phyloP scores from a whole-genome alignment of 1,140 invertebrate genomes.

The Zaprionus davidi region DNA sequence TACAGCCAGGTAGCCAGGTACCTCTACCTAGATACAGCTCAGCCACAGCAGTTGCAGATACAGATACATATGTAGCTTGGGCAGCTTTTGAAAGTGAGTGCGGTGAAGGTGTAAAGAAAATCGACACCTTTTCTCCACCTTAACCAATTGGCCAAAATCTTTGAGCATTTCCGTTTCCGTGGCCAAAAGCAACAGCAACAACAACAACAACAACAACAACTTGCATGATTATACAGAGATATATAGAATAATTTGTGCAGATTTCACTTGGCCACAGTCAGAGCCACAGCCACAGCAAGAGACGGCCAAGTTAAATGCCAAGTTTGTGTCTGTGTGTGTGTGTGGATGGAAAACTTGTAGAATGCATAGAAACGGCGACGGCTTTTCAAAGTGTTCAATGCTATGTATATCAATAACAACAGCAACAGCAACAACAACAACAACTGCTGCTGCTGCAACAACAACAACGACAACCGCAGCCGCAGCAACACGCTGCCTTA shows the following conservation, averaged over 20 bases:
- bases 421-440: slow-evolving; percentile 23
- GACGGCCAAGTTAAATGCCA: slow-evolving; percentile 62
- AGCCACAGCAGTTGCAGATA: too few species aligned
- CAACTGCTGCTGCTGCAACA: slow-evolving; percentile 36
- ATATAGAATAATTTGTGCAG: slow-evolving; percentile 55
- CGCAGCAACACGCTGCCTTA: slow-evolving; percentile 43
- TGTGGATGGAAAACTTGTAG: slow-evolving; percentile 73
- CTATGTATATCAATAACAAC: slow-evolving; percentile 77
- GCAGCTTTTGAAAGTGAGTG: slow-evolving; percentile 29
- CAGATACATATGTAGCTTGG: too few species aligned
- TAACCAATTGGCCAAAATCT: slow-evolving; percentile 50
- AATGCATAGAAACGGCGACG: slow-evolving; percentile 68
- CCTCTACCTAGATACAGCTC: not conserved
- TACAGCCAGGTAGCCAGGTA: slow-evolving; percentile 14
- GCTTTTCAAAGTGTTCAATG: slow-evolving; percentile 80
- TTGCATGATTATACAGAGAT: slow-evolving; percentile 37
- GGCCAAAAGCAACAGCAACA: slow-evolving; percentile 6
- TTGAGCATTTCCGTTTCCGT: slow-evolving; percentile 76
- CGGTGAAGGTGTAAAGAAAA: slow-evolving; percentile 38
- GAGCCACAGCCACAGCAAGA: slow-evolving; percentile 20
- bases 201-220: slow-evolving; percentile 4
- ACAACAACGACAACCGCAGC: slow-evolving; percentile 41
- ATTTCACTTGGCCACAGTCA: slow-evolving; percentile 44
- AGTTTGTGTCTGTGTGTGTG: slow-evolving; percentile 50
- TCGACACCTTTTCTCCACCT: slow-evolving; percentile 56